A percentile compares a stretch with the other conserved stretches of the same genome.
Evolutionary conservation across 2,797 vertebrate species (phyloP).

Genomic region (Chelmon rostratus): DNA sequence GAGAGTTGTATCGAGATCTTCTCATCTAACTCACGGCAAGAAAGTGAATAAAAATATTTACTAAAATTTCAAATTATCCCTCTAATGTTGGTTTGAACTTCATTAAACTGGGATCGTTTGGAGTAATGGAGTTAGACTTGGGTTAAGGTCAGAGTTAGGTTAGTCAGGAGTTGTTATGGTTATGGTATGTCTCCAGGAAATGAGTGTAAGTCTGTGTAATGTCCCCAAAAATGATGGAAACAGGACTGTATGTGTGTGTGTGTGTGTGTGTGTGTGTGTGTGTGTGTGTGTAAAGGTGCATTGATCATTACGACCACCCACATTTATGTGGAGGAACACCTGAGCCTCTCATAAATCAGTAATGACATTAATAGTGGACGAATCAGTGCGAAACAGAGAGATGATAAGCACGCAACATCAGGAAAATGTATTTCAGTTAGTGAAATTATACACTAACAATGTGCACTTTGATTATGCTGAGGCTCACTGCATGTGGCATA

Average conservation of each 20-base stretch:
- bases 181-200: too few relatives aligned
- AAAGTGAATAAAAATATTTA: neutral
- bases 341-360: constrained; percentile 57
- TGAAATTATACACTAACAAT: constrained; percentile 46
- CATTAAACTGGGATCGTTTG: neutral
- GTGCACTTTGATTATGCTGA: constrained; percentile 49
- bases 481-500: constrained; percentile 49
- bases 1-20: neutral
- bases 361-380: constrained; percentile 22
- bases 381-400: constrained; percentile 23
- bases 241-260: neutral
- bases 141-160: constrained; percentile 59
- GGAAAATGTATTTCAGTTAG: constrained; percentile 37
- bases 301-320: constrained; percentile 53
- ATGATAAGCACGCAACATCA: constrained; percentile 34
- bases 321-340: constrained; percentile 45
- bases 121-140: constrained; percentile 57
- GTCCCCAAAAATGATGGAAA: constrained; percentile 43
- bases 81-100: neutral
- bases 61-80: neutral
- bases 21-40: too few relatives aligned
- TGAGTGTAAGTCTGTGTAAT: too few relatives aligned
- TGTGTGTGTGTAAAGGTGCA: neutral
- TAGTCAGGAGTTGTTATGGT: too few relatives aligned
- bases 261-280: neutral